A percentile compares a stretch with the other conserved stretches of the same genome.
Conservation (phyloP, 2,797 vertebrate species). For the Anguilla pacifica region DNA sequence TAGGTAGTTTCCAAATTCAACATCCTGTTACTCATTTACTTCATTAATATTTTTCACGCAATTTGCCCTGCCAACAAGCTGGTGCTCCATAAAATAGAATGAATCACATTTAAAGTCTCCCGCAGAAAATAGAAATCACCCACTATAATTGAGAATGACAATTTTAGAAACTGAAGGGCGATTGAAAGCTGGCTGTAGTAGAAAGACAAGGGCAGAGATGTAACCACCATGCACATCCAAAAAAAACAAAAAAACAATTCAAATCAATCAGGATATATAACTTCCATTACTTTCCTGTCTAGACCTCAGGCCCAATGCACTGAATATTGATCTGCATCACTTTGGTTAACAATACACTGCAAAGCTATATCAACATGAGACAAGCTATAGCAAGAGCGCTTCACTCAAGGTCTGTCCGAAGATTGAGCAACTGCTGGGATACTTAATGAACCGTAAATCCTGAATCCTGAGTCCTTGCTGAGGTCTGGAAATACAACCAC, state of each 20-base stretch:
- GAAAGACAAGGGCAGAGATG: neutral
- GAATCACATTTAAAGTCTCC: conserved; percentile 19
- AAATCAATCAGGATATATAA: conserved; percentile 23
- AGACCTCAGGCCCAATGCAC: neutral
- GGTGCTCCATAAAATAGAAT: conserved; percentile 11
- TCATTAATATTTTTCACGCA: conserved; percentile 3
- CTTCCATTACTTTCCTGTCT: conserved; percentile 20
- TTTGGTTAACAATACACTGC: conserved; percentile 12
- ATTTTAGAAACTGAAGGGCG: conserved; percentile 14
- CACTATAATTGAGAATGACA: conserved; percentile 21
- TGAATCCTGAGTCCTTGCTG: neutral
- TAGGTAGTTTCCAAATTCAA: conserved; percentile 38
- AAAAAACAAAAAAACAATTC: neutral
- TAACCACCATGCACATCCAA: neutral
- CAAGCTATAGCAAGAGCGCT: neutral
- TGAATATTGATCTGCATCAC: conserved; percentile 23
- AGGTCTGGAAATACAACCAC: neutral
- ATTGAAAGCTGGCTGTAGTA: neutral
- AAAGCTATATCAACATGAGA: conserved; percentile 14
- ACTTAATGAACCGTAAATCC: neutral
- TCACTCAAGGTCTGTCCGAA: neutral
- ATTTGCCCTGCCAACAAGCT: conserved; percentile 9
- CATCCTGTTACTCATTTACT: conserved; percentile 5
- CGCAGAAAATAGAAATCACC: conserved; percentile 23
- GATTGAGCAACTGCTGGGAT: conserved; percentile 13